Evolutionary conservation across 2,888 invertebrate species (phyloP).

Genomic region (Pegoplata infirma): DNA sequence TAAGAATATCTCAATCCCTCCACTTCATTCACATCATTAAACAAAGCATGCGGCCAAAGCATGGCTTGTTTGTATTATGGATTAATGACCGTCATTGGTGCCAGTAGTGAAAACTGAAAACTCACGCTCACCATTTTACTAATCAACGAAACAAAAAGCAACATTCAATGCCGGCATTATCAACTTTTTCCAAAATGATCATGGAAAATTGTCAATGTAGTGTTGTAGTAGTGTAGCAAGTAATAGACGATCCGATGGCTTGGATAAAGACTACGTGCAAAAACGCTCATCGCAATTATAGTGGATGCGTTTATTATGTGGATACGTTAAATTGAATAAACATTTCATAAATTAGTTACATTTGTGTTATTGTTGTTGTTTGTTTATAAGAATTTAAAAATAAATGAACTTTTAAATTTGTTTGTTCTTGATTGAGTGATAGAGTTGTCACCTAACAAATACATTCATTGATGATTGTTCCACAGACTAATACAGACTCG

Average conservation of each 20-base stretch:
- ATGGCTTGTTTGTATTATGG: slow-evolving; percentile 8
- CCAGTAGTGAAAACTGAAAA: slow-evolving; percentile 18
- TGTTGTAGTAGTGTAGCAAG: background rate
- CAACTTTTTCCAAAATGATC: background rate
- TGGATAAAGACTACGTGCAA: slow-evolving; percentile 15
- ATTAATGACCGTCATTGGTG: slow-evolving; percentile 60
- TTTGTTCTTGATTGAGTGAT: background rate
- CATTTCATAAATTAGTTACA: background rate
- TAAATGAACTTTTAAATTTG: no score
- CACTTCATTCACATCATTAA: background rate
- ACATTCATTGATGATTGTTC: no score
- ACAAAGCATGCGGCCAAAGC: background rate
- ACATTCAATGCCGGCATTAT: background rate
- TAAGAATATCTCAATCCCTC: background rate
- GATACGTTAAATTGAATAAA: background rate
- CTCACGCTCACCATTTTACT: background rate
- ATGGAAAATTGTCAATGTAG: background rate
- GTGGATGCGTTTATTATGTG: background rate
- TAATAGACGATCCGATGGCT: background rate
- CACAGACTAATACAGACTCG: no score
- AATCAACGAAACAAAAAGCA: background rate
- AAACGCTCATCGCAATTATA: background rate
- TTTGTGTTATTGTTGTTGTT: background rate
- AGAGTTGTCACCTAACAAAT: background rate
- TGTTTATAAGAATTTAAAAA: background rate